A percentile compares a stretch with the other conserved stretches of the same genome.
These are phyloP conservation scores for Troides oblongomaculatus DNA, from an alignment of 2,888 invertebrate genomes.

Conservation along the genomic window DNA sequence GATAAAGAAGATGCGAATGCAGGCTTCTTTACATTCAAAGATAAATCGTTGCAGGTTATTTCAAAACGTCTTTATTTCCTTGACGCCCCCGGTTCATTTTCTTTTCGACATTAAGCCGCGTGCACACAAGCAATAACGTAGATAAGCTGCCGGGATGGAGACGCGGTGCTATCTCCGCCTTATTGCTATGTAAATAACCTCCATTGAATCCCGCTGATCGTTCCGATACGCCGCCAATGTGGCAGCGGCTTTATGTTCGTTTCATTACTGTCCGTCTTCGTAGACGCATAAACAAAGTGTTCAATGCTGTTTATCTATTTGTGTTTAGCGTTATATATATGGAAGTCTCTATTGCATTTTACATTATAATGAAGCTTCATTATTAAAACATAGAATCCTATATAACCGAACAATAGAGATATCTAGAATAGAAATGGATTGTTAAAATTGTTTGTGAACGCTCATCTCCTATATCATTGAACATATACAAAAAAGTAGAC, in stretches of 20 bases:
- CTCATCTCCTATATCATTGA: background rate
- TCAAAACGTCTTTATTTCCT: conserved; percentile 61
- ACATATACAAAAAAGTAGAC: too few relatives aligned
- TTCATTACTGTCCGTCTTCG: conserved; percentile 45
- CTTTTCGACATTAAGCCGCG: conserved; percentile 68
- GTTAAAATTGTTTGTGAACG: too few relatives aligned
- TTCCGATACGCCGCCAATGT: conserved; percentile 66
- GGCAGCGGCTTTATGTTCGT: conserved; percentile 68
- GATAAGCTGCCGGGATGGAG: conserved; percentile 60
- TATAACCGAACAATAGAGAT: too few relatives aligned
- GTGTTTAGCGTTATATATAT: too few relatives aligned
- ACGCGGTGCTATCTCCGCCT: conserved; percentile 63
- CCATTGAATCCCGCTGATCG: conserved; percentile 69
- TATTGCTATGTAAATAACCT: conserved; percentile 78
- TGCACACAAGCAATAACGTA: conserved; percentile 71
- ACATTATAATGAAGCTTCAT: too few relatives aligned
- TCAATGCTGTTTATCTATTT: conserved; percentile 13
- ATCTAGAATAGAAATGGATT: too few relatives aligned
- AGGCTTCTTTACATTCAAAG: conserved; percentile 45
- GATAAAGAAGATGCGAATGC: conserved; percentile 8
- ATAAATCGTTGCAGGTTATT: conserved; percentile 61
- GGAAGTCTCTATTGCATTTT: too few relatives aligned
- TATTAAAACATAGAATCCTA: too few relatives aligned
- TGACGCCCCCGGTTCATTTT: conserved; percentile 63
- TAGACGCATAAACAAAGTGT: conserved; percentile 22